These are phyloP conservation scores for Rutpela maculata DNA, from an alignment of 2,888 invertebrate species.

Conservation along the genomic window DNA sequence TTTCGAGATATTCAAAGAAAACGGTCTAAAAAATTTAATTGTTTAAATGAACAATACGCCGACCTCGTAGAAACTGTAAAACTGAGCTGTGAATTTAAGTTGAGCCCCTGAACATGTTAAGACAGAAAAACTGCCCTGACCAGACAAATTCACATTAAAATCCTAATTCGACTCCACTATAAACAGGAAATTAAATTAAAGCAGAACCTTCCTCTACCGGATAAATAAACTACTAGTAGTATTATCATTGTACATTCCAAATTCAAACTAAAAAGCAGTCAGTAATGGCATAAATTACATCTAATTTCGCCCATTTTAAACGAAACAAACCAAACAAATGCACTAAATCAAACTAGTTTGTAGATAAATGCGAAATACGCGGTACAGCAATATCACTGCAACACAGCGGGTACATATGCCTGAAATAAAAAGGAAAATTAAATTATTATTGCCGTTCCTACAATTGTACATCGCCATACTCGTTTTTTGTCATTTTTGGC, in stretches of 20 bases:
- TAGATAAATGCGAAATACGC: background rate
- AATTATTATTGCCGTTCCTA: background rate
- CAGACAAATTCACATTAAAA: too few relatives aligned
- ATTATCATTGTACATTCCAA: background rate
- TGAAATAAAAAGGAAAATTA: conserved; percentile 7
- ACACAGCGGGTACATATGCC: background rate
- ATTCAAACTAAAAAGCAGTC: background rate
- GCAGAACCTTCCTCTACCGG: too few relatives aligned
- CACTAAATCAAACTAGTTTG: background rate
- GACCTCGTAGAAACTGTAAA: too few relatives aligned
- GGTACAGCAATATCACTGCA: background rate
- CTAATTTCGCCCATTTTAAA: conserved; percentile 4
- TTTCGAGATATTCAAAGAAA: too few relatives aligned
- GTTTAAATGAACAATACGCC: too few relatives aligned
- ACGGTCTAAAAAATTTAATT: too few relatives aligned
- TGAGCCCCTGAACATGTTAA: too few relatives aligned
- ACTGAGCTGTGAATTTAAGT: too few relatives aligned
- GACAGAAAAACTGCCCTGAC: too few relatives aligned
- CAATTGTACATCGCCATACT: background rate
- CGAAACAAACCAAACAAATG: background rate
- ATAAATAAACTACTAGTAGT: background rate
- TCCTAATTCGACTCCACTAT: too few relatives aligned
- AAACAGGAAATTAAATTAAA: too few relatives aligned
- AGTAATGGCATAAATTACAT: background rate
- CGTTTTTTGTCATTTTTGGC: background rate